These are phyloP conservation scores for Macrostomum lignano DNA, from an alignment of 1,140 invertebrate genomes.

Conservation along the genomic window DNA sequence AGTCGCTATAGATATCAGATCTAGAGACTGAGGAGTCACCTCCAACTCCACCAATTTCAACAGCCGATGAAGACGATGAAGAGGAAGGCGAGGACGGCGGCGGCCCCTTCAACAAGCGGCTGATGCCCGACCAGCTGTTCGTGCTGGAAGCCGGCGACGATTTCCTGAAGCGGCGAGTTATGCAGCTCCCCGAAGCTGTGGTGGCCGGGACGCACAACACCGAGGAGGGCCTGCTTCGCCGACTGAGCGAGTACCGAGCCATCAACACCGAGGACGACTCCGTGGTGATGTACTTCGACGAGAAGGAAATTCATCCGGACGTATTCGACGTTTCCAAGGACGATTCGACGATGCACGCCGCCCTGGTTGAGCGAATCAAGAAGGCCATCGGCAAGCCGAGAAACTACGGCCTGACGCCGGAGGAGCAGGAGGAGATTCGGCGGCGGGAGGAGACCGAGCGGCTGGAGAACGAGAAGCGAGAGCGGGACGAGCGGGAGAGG, in stretches of 20 bases:
- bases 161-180: constrained; percentile 39
- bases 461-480: no score
- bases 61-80: constrained; percentile 11
- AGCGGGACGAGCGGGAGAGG: no score
- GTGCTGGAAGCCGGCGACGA: constrained; percentile 38
- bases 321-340: no score
- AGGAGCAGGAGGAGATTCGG: no score
- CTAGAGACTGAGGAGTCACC: background rate
- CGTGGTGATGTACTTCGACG: constrained; percentile 40
- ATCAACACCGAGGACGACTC: constrained; percentile 33
- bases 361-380: no score
- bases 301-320: no score
- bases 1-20: no score
- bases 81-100: constrained; percentile 23
- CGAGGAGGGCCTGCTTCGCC: constrained; percentile 20
- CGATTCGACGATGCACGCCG: no score
- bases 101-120: constrained; percentile 16
- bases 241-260: constrained; percentile 17
- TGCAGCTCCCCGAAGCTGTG: constrained; percentile 35
- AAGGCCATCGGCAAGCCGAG: no score
- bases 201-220: constrained; percentile 28
- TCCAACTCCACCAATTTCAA: background rate
- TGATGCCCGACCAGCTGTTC: constrained; percentile 32
- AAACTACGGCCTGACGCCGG: no score
- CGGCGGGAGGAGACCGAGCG: no score